These are phyloP conservation scores for Rotaria socialis DNA, from an alignment of 2,888 invertebrate species.

Conservation along the genomic window DNA sequence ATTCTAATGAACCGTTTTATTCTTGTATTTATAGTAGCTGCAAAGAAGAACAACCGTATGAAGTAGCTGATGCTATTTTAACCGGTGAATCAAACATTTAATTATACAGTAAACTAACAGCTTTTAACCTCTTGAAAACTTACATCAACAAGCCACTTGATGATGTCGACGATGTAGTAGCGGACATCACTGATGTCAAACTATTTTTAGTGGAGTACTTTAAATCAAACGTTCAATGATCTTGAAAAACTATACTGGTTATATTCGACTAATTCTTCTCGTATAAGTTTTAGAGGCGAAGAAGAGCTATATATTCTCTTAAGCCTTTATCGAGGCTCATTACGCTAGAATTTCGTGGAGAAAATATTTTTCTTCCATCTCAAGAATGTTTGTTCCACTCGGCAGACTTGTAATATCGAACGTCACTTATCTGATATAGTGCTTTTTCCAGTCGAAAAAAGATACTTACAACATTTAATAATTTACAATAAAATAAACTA, in stretches of 20 bases:
- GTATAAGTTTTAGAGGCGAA: too few species aligned
- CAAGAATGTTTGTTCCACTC: background rate
- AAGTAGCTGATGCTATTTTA: background rate
- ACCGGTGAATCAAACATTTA: background rate
- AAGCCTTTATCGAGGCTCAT: background rate
- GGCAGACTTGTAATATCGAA: too few species aligned
- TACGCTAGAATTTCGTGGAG: background rate
- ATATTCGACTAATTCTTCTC: too few species aligned
- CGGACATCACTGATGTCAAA: background rate
- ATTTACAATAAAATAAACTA: background rate
- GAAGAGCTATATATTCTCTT: too few species aligned
- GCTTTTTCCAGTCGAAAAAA: background rate
- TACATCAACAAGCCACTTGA: background rate
- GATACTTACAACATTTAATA: background rate
- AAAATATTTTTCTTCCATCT: background rate
- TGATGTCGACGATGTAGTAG: background rate
- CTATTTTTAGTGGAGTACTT: background rate
- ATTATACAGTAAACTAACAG: background rate
- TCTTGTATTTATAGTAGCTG: background rate
- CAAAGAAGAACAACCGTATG: background rate
- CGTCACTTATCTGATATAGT: background rate
- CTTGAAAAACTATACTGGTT: background rate
- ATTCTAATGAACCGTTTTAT: background rate
- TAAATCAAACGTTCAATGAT: background rate
- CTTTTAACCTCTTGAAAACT: conserved; percentile 26